Percentiles rank a stretch among this genome's conserved stretches.
These are phyloP conservation scores for Auanema freiburgensis DNA, from an alignment of 2,888 invertebrate genomes.

Conservation along the genomic window DNA sequence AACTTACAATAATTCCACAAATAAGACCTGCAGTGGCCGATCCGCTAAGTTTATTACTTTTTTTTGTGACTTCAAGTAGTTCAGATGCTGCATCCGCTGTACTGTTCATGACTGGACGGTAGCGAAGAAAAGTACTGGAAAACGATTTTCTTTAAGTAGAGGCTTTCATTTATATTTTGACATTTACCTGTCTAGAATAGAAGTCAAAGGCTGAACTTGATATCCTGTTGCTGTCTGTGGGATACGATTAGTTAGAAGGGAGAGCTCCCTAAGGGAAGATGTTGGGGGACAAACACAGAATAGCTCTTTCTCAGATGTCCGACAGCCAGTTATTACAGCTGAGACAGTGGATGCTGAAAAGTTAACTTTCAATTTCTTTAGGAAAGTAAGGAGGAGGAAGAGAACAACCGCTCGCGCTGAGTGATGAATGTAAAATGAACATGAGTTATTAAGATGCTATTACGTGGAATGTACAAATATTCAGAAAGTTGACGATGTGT, in stretches of 20 bases:
- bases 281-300: slow-evolving; percentile 39
- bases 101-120: not conserved
- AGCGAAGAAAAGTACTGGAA: not conserved
- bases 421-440: no score
- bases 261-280: slow-evolving; percentile 7
- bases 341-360: slow-evolving; percentile 41
- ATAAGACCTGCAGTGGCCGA: no score
- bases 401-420: no score
- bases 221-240: not conserved
- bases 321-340: slow-evolving; percentile 45
- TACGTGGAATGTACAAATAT: no score
- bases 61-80: no score
- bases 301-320: slow-evolving; percentile 36
- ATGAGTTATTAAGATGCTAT: no score
- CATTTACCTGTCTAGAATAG: not conserved
- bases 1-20: no score
- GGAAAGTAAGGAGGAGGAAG: no score
- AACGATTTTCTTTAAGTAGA: not conserved
- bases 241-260: not conserved
- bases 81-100: not conserved
- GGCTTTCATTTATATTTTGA: slow-evolving; percentile 1
- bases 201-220: not conserved
- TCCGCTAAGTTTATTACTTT: no score
- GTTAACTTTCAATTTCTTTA: not conserved
- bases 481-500: no score